Conservation (phyloP, 1,140 invertebrate genomes). For the Bombus difficillimus region DNA sequence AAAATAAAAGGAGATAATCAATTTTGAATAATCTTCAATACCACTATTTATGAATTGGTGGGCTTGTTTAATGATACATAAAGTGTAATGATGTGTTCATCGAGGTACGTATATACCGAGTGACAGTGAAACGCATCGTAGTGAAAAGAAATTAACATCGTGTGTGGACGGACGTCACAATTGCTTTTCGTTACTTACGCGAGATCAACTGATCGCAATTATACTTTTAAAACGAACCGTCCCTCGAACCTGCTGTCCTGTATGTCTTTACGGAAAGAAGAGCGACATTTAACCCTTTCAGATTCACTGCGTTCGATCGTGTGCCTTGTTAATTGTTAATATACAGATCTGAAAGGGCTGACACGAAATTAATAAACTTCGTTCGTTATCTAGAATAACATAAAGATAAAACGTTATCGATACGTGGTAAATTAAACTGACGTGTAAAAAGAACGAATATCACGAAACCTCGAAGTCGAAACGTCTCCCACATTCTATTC, state of each 20-base stretch:
- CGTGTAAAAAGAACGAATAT: too few relatives aligned
- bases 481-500: too few relatives aligned
- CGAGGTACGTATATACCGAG: conserved; percentile 18
- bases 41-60: conserved; percentile 2
- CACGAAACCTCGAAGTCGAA: conserved; percentile 12
- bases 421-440: not conserved
- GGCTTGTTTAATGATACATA: not conserved
- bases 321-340: not conserved
- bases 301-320: not conserved
- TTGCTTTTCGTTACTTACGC: conserved; percentile 60
- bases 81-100: not conserved
- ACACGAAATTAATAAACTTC: not conserved
- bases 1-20: not conserved
- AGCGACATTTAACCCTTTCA: not conserved
- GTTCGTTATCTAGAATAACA: conserved; percentile 1
- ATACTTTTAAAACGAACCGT: conserved; percentile 24
- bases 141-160: conserved; percentile 12
- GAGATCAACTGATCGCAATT: conserved; percentile 10
- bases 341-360: conserved; percentile 16
- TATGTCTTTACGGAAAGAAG: conserved; percentile 17
- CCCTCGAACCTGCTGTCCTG: conserved; percentile 38
- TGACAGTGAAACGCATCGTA: conserved; percentile 46
- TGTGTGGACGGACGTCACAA: conserved; percentile 55
- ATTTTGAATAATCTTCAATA: not conserved
- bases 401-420: not conserved